Evolutionary conservation across 2,113 vertebrate genomes (phyloP), one percentile per base, ranked within the genome.

Genomic region (Hyperopisus bebe): DNA sequence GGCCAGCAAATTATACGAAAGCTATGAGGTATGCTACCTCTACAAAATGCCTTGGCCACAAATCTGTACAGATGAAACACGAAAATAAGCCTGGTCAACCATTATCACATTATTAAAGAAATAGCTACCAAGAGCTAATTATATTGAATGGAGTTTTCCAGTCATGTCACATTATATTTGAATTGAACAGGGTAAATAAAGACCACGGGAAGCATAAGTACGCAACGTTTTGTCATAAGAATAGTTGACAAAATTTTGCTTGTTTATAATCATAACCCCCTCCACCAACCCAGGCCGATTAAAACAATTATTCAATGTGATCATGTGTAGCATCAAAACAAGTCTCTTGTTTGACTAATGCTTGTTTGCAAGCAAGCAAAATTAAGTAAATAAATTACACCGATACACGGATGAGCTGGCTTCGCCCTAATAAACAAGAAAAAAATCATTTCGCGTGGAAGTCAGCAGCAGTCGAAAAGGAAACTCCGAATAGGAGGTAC

Each of bases 291-390:
- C 3, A 39, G 35, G 74, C 70, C 27, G 4, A 10, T 80, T 42
- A 80, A 80, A 17, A 80, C 21, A 7, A 80, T 66, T 88, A 88
- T 66, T 88, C 55, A 66, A n/a, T 66, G n/a, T n/a, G 24, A 66
- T 88, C n/a, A 66, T 13, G 15, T 87, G 46, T 87, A 53, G 51
- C 48, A 80, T 42, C 31, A 80, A 80, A 80, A 42, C 74, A 80
- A 42, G 74, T 66, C 2, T n/a, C 62, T 17, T 47, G 27, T 66
- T 88, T 70, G 62, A 44, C 42, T 48, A 27, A 62, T 15, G 42
- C 17, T 88, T 35, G 70, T 80, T 80, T 88, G n/a, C 21, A 88
- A 88, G 47, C 66, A 77, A 31, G n/a, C 46, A 31, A 31, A 77
- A 50, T 77, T 27, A 77, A 62, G 70, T 50, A n/a, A 46, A 47